Conservation (phyloP, 2,888 invertebrate genomes). For the Drosophila merina region DNA sequence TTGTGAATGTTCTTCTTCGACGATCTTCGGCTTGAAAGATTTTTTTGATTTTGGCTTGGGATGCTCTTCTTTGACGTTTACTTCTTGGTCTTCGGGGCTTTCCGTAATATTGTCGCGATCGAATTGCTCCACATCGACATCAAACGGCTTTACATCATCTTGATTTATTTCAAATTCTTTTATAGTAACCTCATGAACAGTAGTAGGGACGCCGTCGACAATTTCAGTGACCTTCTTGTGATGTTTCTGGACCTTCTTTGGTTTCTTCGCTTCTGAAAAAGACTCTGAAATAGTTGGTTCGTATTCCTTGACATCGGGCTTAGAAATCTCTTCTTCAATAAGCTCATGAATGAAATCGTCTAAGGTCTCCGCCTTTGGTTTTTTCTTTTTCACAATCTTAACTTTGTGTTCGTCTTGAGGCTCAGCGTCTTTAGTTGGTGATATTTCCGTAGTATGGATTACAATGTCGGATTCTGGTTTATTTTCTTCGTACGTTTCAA, state of each 20-base stretch:
- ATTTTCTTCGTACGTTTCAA: slow-evolving; percentile 83
- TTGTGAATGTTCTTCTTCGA: slow-evolving; percentile 63
- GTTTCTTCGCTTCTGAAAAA: slow-evolving; percentile 68
- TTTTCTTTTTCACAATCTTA: slow-evolving; percentile 76
- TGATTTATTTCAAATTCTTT: slow-evolving; percentile 67
- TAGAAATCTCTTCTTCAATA: slow-evolving; percentile 81
- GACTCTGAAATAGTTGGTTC: slow-evolving; percentile 80
- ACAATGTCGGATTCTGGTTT: slow-evolving; percentile 83
- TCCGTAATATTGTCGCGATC: slow-evolving; percentile 18
- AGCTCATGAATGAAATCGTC: slow-evolving; percentile 78
- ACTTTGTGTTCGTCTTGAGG: slow-evolving; percentile 47
- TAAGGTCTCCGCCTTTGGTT: slow-evolving; percentile 72
- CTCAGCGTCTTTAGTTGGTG: slow-evolving; percentile 48
- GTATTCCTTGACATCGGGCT: slow-evolving; percentile 82
- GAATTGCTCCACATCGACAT: neutral
- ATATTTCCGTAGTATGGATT: slow-evolving; percentile 83
- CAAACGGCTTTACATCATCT: slow-evolving; percentile 56
- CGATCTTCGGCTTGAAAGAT: slow-evolving; percentile 83
- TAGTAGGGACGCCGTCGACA: slow-evolving; percentile 72
- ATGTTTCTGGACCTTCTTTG: slow-evolving; percentile 79
- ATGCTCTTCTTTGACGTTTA: slow-evolving; percentile 60
- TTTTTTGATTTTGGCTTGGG: slow-evolving; percentile 59
- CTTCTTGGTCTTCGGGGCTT: slow-evolving; percentile 54
- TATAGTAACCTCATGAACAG: slow-evolving; percentile 71
- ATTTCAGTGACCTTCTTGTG: slow-evolving; percentile 80